Base-by-base conservation (phyloP, 2,888 invertebrate species). In the Helicoverpa assulta region DNA sequence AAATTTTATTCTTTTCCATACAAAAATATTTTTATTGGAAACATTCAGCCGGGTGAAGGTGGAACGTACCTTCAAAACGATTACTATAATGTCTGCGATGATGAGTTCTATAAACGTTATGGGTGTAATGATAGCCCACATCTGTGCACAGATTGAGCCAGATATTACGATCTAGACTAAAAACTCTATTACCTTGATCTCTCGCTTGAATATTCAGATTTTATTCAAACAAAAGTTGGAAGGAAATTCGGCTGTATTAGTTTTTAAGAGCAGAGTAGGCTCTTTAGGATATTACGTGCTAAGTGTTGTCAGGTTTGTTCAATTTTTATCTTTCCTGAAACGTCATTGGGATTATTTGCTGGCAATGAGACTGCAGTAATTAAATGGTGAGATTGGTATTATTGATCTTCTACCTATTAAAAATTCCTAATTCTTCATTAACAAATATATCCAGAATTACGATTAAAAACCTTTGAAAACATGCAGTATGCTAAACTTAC, bases 21-120 rank as follows among this genome's bases (percentile, higher is more conserved):
- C 67, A 52, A 54, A 67, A 62, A 62, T 70, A 51, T 76, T 58
- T 59, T 67, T 69, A 76, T 65, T 19, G n/a, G 19, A 12, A 6
- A 18, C 50, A 63, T 47, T 50, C 55, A 59, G 54, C 5, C 7
- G 43, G 83, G 33, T 21, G 68, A 71, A 84, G 80, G 84, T 70
- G 84, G 85, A 89, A 81, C 67, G 71, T 70, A 84, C 75, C 85
- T 76, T 68, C 64, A 62, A 79, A 88, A 89, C 89, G 92, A 93
- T 93, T 90, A 89, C 77, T 82, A 81, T 93, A 94, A 94, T 90
- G 91, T 84, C 84, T 55, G 85, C 83, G 88, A 92, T 93, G 91
- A 94, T 93, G 90, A 90, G 89, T 88, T 85, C 92, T 90, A 91
- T 93, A 92, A 94, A 85, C 89, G 89, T 94, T 91, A 93, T 86